phyloP scores from a whole-genome alignment of 2,797 vertebrate genomes.

The Tragopan temminckii region DNA sequence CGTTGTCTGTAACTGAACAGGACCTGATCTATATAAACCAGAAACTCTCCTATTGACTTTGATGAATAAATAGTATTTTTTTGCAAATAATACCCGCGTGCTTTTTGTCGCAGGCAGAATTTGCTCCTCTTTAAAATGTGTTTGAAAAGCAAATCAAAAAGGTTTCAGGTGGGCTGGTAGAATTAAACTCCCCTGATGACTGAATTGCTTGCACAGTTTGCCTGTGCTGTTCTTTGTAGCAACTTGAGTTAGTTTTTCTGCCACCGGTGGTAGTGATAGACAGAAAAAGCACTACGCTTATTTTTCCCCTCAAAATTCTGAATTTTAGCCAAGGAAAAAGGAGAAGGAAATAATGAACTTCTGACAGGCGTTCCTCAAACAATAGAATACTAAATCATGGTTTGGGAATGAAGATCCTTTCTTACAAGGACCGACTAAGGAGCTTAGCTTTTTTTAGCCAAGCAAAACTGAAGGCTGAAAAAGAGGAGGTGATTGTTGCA shows the following conservation, averaged over 20 bases:
- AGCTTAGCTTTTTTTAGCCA: conserved; percentile 50
- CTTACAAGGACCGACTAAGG: conserved; percentile 33
- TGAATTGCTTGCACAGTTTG: conserved; percentile 37
- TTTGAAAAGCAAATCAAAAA: conserved; percentile 46
- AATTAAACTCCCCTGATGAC: conserved; percentile 11
- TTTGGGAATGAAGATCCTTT: conserved; percentile 36
- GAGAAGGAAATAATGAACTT: conserved; percentile 48
- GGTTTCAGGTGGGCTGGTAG: conserved; percentile 29
- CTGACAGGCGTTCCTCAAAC: conserved; percentile 36
- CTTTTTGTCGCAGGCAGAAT: conserved; percentile 15
- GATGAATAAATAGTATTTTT: conserved; percentile 33
- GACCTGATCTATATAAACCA: neutral
- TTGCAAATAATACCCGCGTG: neutral
- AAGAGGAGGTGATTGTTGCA: neutral
- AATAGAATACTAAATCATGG: conserved; percentile 28
- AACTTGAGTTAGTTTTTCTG: neutral
- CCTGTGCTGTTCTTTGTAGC: neutral
- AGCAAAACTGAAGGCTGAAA: conserved; percentile 42
- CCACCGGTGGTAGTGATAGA: neutral
- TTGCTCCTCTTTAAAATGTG: neutral
- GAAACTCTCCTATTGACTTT: conserved; percentile 7
- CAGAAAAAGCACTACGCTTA: neutral
- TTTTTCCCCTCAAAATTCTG: conserved; percentile 2
- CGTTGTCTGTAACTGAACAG: neutral
- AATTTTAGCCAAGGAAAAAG: conserved; percentile 32